Evolutionary conservation across 2,113 vertebrate genomes (phyloP).

Genomic region (Corydoras maculifer): DNA sequence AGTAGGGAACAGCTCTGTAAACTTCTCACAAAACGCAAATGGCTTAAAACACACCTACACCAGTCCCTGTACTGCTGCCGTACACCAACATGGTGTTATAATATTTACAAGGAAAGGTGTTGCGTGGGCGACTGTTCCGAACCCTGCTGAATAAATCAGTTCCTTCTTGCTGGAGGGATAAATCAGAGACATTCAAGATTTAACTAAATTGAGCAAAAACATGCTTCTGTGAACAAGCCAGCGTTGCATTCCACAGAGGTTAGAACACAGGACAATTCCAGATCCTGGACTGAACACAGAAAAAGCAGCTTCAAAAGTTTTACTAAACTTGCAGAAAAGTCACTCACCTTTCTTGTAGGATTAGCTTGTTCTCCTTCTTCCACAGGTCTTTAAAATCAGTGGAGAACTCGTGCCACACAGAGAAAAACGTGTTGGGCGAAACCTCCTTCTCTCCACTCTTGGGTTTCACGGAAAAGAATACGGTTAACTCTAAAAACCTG

Average conservation of each 20-base stretch:
- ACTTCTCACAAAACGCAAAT: too few relatives aligned
- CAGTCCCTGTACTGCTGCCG: neutral
- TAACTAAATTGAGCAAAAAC: constrained; percentile 5
- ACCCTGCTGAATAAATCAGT: constrained; percentile 32
- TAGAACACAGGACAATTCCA: constrained; percentile 1
- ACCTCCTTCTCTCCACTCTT: constrained; percentile 92
- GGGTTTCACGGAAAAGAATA: constrained; percentile 88
- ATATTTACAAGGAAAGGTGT: constrained; percentile 35
- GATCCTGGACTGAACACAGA: constrained; percentile 31
- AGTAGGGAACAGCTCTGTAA: too few relatives aligned
- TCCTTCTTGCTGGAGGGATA: neutral
- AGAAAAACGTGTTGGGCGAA: constrained; percentile 86
- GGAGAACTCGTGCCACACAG: constrained; percentile 94
- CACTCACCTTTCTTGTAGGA: constrained; percentile 86
- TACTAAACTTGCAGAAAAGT: neutral
- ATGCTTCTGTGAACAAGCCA: neutral
- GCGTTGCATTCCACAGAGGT: constrained; percentile 26
- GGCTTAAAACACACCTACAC: too few relatives aligned
- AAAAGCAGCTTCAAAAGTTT: constrained; percentile 1
- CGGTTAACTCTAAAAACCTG: constrained; percentile 86
- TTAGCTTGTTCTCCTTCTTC: constrained; percentile 94
- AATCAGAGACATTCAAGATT: constrained; percentile 13
- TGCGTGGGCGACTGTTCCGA: constrained; percentile 1
- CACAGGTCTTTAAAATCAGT: constrained; percentile 95
- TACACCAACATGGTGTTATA: constrained; percentile 1